A percentile compares a stretch with the other conserved stretches of the same genome.
Evolutionary conservation across 2,888 invertebrate species (phyloP).

Genomic region (Chirona hameri): DNA sequence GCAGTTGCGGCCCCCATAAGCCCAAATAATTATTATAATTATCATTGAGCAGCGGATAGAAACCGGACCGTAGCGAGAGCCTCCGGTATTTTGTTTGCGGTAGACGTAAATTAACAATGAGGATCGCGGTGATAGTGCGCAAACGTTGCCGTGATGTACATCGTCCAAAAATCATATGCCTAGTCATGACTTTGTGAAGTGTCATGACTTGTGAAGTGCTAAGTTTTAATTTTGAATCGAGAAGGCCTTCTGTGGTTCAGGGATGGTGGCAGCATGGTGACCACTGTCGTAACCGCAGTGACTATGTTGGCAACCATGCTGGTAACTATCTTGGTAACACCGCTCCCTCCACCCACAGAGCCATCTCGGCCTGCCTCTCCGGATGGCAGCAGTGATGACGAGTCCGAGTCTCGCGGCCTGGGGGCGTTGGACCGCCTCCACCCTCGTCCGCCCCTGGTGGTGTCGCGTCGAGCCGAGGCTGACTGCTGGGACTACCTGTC

Average conservation of each 20-base stretch:
- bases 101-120: background rate
- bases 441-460: background rate
- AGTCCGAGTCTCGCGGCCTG: background rate
- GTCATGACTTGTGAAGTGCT: no score
- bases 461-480: background rate
- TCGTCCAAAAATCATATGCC: no score
- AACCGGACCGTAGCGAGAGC: background rate
- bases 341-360: background rate
- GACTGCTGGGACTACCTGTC: constrained; percentile 6
- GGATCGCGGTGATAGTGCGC: background rate
- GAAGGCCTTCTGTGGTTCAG: no score
- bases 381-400: background rate
- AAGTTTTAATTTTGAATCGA: no score
- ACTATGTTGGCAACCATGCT: no score
- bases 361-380: background rate
- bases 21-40: background rate
- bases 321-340: no score
- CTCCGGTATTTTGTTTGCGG: background rate
- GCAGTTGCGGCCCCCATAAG: background rate
- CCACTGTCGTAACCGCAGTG: no score
- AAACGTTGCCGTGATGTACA: background rate
- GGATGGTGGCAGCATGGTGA: no score
- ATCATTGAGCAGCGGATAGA: background rate
- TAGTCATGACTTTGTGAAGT: no score
- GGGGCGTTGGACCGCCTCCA: background rate